phyloP scores from a whole-genome alignment of 2,113 vertebrate species.

The Pavo muticus region DNA sequence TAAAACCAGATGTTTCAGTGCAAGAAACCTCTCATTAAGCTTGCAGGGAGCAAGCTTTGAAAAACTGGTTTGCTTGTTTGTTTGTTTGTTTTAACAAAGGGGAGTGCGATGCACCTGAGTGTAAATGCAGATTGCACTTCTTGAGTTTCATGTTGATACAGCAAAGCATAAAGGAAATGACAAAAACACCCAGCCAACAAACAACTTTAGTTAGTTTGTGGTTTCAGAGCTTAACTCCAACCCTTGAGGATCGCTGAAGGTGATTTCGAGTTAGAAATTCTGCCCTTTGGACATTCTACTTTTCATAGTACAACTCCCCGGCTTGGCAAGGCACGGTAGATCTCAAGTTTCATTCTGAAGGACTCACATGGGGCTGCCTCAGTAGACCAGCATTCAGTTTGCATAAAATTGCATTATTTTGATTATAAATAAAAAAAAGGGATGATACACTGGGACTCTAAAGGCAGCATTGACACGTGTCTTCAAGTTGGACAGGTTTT shows the following conservation, averaged over 20 bases:
- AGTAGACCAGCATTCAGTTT: neutral
- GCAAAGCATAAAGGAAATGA: slow-evolving; percentile 62
- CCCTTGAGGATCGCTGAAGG: slow-evolving; percentile 30
- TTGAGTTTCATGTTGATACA: slow-evolving; percentile 64
- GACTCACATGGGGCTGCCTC: neutral
- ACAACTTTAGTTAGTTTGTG: slow-evolving; percentile 25
- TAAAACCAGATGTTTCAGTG: slow-evolving; percentile 64
- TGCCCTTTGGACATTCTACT: neutral
- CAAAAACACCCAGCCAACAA: slow-evolving; percentile 42
- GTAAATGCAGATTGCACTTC: slow-evolving; percentile 59
- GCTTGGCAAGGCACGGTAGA: neutral
- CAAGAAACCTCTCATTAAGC: slow-evolving; percentile 62
- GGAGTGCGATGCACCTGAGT: slow-evolving; percentile 54
- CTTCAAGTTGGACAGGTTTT: slow-evolving; percentile 54
- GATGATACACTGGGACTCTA: neutral
- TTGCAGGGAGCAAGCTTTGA: slow-evolving; percentile 12
- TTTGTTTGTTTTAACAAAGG: slow-evolving; percentile 63
- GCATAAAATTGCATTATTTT: neutral
- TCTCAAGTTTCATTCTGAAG: neutral
- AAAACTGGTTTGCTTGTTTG: slow-evolving; percentile 65
- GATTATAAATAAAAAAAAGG: neutral
- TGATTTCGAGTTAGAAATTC: neutral
- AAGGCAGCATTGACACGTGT: neutral
- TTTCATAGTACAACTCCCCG: neutral
- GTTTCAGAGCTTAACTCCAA: slow-evolving; percentile 35